Conservation (phyloP, 2,797 vertebrate species). For the Harpagifer antarcticus region DNA sequence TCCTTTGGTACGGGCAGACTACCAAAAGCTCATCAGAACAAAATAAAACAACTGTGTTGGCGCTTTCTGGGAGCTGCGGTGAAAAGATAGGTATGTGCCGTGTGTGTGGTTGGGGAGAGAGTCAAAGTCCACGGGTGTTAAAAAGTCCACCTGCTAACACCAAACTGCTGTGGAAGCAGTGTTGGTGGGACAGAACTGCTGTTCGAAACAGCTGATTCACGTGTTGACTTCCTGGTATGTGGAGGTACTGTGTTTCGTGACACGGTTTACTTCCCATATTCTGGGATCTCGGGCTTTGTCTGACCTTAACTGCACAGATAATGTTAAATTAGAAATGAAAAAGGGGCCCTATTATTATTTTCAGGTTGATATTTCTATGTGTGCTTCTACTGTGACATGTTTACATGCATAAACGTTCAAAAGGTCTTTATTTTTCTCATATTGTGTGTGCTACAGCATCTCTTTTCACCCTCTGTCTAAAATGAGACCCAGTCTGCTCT, state of each 20-base stretch:
- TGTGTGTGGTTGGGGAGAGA: slow-evolving; percentile 30
- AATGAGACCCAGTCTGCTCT: too few species aligned
- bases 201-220: slow-evolving; percentile 65
- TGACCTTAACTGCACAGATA: background rate
- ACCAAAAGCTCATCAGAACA: slow-evolving; percentile 61
- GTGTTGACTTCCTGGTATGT: slow-evolving; percentile 33
- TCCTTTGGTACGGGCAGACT: slow-evolving; percentile 49
- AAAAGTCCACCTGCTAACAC: slow-evolving; percentile 53
- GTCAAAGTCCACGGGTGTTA: slow-evolving; percentile 35
- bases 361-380: too few species aligned
- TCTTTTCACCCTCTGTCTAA: too few species aligned
- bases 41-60: slow-evolving; percentile 65
- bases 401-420: too few species aligned
- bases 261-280: background rate
- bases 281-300: slow-evolving; percentile 1
- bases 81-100: slow-evolving; percentile 41
- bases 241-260: background rate
- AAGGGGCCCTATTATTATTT: too few species aligned
- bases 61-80: slow-evolving; percentile 48
- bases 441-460: too few species aligned
- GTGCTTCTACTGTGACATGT: too few species aligned
- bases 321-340: too few species aligned
- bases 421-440: too few species aligned
- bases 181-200: slow-evolving; percentile 48
- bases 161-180: slow-evolving; percentile 66